Evolutionary conservation across 2,113 vertebrate genomes (phyloP), one percentile per base, ranked within the genome.

Genomic region (Paralichthys olivaceus): DNA sequence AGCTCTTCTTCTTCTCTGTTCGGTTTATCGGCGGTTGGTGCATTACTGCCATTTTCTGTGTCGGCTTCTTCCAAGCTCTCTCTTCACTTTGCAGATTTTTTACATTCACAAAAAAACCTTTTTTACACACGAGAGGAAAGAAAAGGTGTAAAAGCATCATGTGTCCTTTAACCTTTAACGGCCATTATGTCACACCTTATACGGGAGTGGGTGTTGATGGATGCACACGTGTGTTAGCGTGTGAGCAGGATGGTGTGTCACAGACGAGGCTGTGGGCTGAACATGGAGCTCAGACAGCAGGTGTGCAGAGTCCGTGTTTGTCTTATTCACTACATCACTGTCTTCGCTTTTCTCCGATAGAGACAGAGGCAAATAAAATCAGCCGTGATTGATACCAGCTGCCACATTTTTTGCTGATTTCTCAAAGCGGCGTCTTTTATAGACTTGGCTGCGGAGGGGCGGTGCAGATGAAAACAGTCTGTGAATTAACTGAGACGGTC

Each of bases 381-480:
- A 14, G 63, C 63, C 15, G 2, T 69, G 83, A 84, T 54, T 80
- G 83, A 87, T 82, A 26, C 59, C 14, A 70, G 40, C 70, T 59
- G 28, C 69, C 69, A 40, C 23, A 7, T 56, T 57, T 34, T 59
- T 69, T n/a, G 70, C 72, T 71, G 77, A 75, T 83, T 81, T 85
- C 63, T 85, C 49, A 58, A 54, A 77, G 76, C 45, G 53, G 43
- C 23, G 28, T 63, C 47, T 59, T 81, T 78, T 60, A 28, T 62
- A 47, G 79, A 83, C 59, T 61, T 77, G 70, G 72, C 55, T 2
- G 15, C 7, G 67, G 57, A 69, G 22, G 47, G 37, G 56, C 69
- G 58, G 68, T n/a, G 4, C 54, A 45, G 56, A 77, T 75, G 72
- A 14, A 83, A 77, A 80, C 15, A 58, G 7, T 43, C 53, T 32